Base-by-base conservation (phyloP, 1,140 invertebrate species). In the Diploscapter pachys region DNA sequence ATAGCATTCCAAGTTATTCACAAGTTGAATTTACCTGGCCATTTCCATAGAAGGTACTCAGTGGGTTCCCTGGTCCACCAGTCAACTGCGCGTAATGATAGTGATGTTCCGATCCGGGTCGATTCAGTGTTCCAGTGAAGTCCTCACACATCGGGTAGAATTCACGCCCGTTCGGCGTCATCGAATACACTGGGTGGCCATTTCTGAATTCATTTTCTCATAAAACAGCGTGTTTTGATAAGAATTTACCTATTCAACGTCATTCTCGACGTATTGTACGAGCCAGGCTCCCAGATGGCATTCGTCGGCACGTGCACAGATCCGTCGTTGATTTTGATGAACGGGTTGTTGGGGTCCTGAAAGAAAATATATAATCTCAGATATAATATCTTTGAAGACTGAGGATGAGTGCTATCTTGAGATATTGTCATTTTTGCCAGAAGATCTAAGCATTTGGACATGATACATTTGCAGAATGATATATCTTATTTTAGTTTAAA, bases 241-340 rank as follows among this genome's bases (percentile, higher is more conserved):
- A 5, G 51, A 6, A 9, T 50, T 64, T 50, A 68, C 66, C 64
- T 67, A 13, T 61, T 69, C 73, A 74, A 69, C 1, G 73, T 74
- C 73, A 74, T 74, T n/a, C 73, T 74, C 55, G 65, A 59, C 9
- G 73, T 69, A 11, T 74, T 74, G 57, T 74, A 73, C 63, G 65
- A 67, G 31, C 11, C 66, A 65, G 31, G 63, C 62, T 72, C 78
- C 79, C 54, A 77, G 53, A 72, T 70, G 48, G 73, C 71, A 63
- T 71, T 71, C 9, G 71, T 13, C 51, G 67, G 66, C 72, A 73
- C 73, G 50, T 70, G 75, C n/a, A 83, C 82, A 76, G 79, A 81
- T 31, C 81, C 81, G 62, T 83, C 81, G 56, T 82, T 79, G 54
- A 83, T 83, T 77, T 83, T 82, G n/a, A 83, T 83, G 51, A 83